Conservation (phyloP, 2,797 vertebrate species). For the Melanotaenia pygmaea region DNA sequence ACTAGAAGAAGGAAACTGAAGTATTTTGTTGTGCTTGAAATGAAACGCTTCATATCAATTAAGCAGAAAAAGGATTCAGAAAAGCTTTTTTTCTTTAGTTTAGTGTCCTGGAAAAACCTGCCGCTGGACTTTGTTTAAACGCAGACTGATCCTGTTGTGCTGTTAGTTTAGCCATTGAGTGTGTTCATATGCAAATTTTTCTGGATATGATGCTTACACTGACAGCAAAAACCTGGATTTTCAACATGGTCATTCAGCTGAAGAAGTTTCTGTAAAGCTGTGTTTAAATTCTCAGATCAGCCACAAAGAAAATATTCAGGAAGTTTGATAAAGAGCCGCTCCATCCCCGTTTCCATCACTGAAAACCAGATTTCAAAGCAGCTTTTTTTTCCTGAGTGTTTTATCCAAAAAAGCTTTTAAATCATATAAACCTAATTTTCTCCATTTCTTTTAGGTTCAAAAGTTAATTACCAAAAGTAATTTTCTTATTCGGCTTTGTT, state of each 20-base stretch:
- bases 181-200: too few relatives aligned
- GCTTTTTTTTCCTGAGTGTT: neutral
- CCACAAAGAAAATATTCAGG: neutral
- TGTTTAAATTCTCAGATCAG: neutral
- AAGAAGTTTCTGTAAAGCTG: neutral
- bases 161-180: neutral
- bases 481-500: neutral
- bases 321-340: neutral
- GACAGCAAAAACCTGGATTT: neutral
- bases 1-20: neutral
- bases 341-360: neutral
- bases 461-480: neutral
- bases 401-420: neutral
- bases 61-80: constrained; percentile 5
- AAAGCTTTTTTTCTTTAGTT: neutral
- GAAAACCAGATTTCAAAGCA: neutral
- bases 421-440: neutral
- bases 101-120: constrained; percentile 44
- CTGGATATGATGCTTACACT: too few relatives aligned
- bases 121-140: neutral
- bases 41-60: constrained; percentile 47
- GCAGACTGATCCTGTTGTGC: neutral
- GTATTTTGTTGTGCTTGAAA: constrained; percentile 5
- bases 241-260: neutral
- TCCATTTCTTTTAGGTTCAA: neutral